phyloP scores from a whole-genome alignment of 2,888 invertebrate species.

The Dorcus parallelipipedus region DNA sequence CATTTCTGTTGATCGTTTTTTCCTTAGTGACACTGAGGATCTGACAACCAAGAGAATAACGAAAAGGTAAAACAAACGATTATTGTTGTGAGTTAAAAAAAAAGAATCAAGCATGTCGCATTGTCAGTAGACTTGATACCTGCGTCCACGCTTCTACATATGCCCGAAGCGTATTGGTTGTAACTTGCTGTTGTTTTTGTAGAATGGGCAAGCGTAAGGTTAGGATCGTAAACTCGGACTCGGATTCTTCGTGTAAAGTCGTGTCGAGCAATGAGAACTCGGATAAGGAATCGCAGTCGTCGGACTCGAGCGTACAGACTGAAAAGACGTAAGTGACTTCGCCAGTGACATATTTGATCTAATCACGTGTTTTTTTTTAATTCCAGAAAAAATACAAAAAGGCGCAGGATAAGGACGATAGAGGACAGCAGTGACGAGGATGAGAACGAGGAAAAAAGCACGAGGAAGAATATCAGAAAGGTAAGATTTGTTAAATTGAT shows the following conservation, averaged over 20 bases:
- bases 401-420: slow-evolving; percentile 39
- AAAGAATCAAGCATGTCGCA: neutral
- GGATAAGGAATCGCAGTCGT: slow-evolving; percentile 1
- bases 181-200: neutral
- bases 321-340: slow-evolving; percentile 19
- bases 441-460: slow-evolving; percentile 41
- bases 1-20: slow-evolving; percentile 5
- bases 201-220: slow-evolving; percentile 25
- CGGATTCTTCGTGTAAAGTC: slow-evolving; percentile 25
- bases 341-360: no score
- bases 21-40: slow-evolving; percentile 11
- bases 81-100: no score
- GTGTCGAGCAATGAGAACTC: slow-evolving; percentile 14
- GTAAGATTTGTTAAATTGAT: slow-evolving; percentile 34
- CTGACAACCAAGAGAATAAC: slow-evolving; percentile 4
- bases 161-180: neutral
- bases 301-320: neutral
- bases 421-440: slow-evolving; percentile 43
- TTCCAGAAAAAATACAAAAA: slow-evolving; percentile 11
- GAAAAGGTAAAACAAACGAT: slow-evolving; percentile 6
- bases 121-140: neutral
- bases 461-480: slow-evolving; percentile 59
- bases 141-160: no score
- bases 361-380: no score
- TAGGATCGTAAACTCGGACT: slow-evolving; percentile 32